Evolutionary conservation across 2,797 vertebrate genomes (phyloP), one percentile per base, ranked within the genome.

Genomic region (Scolopax bukidnonensis): DNA sequence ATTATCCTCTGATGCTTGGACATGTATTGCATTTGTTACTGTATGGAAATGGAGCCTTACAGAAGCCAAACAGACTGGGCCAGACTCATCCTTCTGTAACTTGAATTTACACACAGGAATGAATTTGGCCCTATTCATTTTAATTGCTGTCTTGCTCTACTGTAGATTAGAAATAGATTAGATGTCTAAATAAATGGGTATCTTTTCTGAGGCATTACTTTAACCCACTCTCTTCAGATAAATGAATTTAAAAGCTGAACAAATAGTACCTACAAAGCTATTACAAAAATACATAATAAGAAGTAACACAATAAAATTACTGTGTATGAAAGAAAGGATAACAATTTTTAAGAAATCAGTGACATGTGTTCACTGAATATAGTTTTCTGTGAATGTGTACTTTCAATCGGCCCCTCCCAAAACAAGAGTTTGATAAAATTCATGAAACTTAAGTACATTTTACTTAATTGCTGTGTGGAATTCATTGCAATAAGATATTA

Each of bases 1-100:
- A 97, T 96, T 95, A 95, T 95, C 57, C 28, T 85, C 89, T 88
- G 94, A 94, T 97, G 94, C 91, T 95, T 95, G 77, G 94, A 75
- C 81, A 90, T 65, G 78, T 94, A 94, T 81, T 97, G 83, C 82
- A 91, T 92, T 96, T 96, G 95, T 82, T 97, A 95, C 93, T 85
- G 19, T 97, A 96, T 97, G 97, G 98, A 98, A 98, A 98, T 97
- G 98, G 94, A 97, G 92, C 96, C 98, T 96, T 97, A 96, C 90
- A 93, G 92, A 97, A 98, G 95, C 91, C 96, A 98, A 95, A 75
- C 94, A 96, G 97, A 11, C 70, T 63, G 70, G 70, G 30, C 59
- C 54, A 56, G 74, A 53, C 71, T 69, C 79, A 65, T 63, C 73
- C 32, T 76, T 56, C 41, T 93, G 76, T 88, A 88, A 88, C 83